Conservation (phyloP, 2,113 vertebrate species). For the Leucoraja erinaceus region DNA sequence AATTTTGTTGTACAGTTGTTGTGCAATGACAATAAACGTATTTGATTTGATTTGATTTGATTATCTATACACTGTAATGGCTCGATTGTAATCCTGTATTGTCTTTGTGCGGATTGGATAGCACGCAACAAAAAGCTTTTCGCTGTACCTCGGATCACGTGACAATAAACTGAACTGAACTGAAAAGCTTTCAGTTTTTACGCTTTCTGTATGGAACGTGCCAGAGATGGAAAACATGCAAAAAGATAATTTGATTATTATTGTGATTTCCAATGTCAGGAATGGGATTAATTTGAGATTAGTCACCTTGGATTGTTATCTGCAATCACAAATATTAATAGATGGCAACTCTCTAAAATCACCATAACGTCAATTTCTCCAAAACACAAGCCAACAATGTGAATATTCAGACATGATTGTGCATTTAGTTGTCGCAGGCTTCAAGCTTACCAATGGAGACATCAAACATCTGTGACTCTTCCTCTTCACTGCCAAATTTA, state of each 20-base stretch:
- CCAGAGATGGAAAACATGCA: background rate
- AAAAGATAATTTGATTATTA: background rate
- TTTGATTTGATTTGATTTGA: too few species aligned
- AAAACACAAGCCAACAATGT: background rate
- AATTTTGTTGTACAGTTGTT: too few species aligned
- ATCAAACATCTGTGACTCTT: background rate
- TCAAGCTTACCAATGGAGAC: background rate
- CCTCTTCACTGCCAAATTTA: background rate
- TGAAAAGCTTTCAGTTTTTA: background rate
- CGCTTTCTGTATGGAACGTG: background rate
- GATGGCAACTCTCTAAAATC: background rate
- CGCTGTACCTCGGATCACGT: too few species aligned
- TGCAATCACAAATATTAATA: background rate
- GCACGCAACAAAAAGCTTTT: too few species aligned
- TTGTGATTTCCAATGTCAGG: background rate
- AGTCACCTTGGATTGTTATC: background rate
- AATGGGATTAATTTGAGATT: background rate
- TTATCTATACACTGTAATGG: too few species aligned
- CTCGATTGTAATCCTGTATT: too few species aligned
- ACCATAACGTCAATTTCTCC: background rate
- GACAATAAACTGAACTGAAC: too few species aligned
- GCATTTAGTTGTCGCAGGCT: background rate
- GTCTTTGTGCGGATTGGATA: too few species aligned
- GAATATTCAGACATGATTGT: slow-evolving; percentile 22
- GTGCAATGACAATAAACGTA: too few species aligned